Conservation (phyloP, 2,797 vertebrate species). For the Parauchenoglanis punctatus region DNA sequence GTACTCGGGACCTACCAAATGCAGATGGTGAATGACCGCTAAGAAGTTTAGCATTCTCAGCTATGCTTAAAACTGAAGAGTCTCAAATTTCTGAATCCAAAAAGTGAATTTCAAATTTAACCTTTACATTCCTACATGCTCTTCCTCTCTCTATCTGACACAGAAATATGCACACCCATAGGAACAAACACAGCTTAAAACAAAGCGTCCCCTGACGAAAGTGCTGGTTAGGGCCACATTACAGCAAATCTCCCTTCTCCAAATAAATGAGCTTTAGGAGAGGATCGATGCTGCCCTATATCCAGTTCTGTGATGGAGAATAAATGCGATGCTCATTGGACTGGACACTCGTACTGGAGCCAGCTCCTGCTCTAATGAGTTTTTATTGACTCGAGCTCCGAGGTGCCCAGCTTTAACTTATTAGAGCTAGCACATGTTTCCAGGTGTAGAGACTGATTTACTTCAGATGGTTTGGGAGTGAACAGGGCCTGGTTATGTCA, state of each 20-base stretch:
- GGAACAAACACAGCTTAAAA: conserved; percentile 14
- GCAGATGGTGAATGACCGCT: neutral
- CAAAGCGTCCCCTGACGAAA: conserved; percentile 31
- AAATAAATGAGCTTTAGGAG: conserved; percentile 60
- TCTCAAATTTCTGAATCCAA: neutral
- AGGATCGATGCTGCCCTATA: conserved; percentile 58
- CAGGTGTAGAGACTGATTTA: conserved; percentile 48
- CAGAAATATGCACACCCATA: conserved; percentile 21
- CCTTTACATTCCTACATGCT: neutral
- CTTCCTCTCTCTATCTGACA: neutral
- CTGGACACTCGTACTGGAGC: conserved; percentile 67
- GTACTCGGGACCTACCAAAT: neutral
- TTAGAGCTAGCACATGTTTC: conserved; percentile 75
- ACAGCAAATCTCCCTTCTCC: conserved; percentile 54
- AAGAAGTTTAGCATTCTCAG: neutral
- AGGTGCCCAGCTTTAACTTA: conserved; percentile 78
- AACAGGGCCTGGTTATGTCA: neutral
- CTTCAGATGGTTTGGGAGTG: conserved; percentile 31
- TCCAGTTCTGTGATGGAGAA: conserved; percentile 61
- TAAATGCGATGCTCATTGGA: conserved; percentile 62
- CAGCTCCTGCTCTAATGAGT: conserved; percentile 80
- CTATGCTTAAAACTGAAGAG: neutral
- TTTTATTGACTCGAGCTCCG: conserved; percentile 82
- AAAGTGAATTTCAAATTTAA: neutral
- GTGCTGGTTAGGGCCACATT: conserved; percentile 44